A percentile compares a stretch with the other conserved stretches of the same genome.
Evolutionary conservation across 2,888 invertebrate species (phyloP).

Genomic region (Rambutsinella grinnellia): DNA sequence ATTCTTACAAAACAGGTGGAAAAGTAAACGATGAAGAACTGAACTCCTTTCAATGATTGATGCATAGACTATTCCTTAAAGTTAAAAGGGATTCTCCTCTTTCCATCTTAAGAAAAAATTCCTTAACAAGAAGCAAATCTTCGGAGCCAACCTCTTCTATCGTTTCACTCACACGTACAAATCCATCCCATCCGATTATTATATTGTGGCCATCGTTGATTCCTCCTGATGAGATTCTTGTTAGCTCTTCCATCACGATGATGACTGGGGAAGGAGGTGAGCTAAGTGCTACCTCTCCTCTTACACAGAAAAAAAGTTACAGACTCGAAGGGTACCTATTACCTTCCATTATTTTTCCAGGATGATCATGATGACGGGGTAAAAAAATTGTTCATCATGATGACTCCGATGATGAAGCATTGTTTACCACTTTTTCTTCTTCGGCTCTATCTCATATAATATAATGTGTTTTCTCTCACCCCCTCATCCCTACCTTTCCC

Average conservation of each 20-base stretch:
- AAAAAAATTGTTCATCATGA: constrained; percentile 16
- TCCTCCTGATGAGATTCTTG: constrained; percentile 63
- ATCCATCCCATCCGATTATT: background rate
- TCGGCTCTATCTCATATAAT: background rate
- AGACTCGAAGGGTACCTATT: constrained; percentile 48
- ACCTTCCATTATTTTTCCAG: constrained; percentile 11
- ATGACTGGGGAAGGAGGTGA: constrained; percentile 35
- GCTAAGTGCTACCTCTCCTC: background rate
- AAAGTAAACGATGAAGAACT: constrained; percentile 14
- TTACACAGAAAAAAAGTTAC: constrained; percentile 9
- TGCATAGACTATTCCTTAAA: too few relatives aligned
- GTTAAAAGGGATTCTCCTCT: background rate
- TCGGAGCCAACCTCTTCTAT: background rate
- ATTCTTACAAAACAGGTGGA: constrained; percentile 38
- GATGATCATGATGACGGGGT: constrained; percentile 38
- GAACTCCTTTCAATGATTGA: too few relatives aligned
- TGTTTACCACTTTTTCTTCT: too few relatives aligned
- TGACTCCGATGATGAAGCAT: constrained; percentile 30
- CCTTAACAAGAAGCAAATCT: constrained; percentile 25
- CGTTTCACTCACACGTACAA: constrained; percentile 24
- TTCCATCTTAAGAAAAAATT: background rate
- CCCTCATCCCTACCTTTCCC: constrained; percentile 10
- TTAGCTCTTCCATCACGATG: constrained; percentile 48
- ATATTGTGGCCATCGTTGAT: constrained; percentile 13
- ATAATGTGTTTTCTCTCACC: constrained; percentile 40